These are phyloP conservation scores for Drosophila prostipennis DNA, from an alignment of 2,888 invertebrate species.

Conservation along the genomic window DNA sequence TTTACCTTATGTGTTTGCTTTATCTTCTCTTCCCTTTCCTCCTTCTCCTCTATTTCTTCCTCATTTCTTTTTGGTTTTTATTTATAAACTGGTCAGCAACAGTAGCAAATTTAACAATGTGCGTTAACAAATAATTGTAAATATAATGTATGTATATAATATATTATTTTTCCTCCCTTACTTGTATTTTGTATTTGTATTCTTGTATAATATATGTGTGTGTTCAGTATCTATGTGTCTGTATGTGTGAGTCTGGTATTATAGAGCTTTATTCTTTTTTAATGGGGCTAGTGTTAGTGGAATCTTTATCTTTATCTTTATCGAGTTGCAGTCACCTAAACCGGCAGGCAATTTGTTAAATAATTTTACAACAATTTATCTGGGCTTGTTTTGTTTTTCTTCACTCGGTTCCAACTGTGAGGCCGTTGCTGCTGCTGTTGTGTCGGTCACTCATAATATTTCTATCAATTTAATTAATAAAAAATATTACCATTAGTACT, in stretches of 20 bases:
- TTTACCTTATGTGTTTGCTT: constrained; percentile 64
- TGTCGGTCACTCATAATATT: constrained; percentile 62
- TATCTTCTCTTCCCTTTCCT: constrained; percentile 25
- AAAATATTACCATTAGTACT: constrained; percentile 77
- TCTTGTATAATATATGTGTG: constrained; percentile 48
- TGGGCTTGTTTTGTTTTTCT: constrained; percentile 10
- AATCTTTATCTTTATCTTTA: constrained; percentile 36
- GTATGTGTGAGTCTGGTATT: constrained; percentile 43
- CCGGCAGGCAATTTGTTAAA: constrained; percentile 61
- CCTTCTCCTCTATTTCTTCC: constrained; percentile 59
- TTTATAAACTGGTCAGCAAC: constrained; percentile 84
- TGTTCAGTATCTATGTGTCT: constrained; percentile 49
- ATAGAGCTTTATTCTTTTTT: constrained; percentile 28
- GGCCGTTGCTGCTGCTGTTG: constrained; percentile 23
- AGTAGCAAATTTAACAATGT: constrained; percentile 84
- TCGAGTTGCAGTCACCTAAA: constrained; percentile 59
- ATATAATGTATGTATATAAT: constrained; percentile 79
- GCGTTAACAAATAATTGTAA: constrained; percentile 84
- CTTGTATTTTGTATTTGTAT: constrained; percentile 14
- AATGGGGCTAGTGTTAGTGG: constrained; percentile 34
- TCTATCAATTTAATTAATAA: constrained; percentile 81
- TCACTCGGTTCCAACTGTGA: constrained; percentile 11
- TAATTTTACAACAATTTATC: constrained; percentile 79
- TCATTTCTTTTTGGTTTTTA: constrained; percentile 84
- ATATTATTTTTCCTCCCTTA: constrained; percentile 33